Base-by-base conservation (phyloP, 2,888 invertebrate genomes). In the Oscheius sp. region DNA sequence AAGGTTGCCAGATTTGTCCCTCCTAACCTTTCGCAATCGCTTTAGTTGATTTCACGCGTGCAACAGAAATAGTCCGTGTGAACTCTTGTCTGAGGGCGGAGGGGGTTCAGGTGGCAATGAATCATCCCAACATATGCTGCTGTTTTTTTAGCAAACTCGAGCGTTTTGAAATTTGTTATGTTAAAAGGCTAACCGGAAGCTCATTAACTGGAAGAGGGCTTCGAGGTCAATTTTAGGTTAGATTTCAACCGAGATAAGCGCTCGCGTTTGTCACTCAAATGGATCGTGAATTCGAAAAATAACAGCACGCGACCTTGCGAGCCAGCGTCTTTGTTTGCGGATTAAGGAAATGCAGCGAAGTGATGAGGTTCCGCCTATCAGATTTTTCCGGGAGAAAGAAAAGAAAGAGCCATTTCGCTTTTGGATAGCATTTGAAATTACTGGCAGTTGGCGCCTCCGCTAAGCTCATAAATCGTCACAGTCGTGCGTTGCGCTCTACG, bases 381-480 rank as follows among this genome's bases (percentile, higher is more conserved):
- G 42, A n/a, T 42, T 15, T 42, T 42, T 42, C n/a, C 42, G 42
- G 42, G 17, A n/a, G 15, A 42, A 12, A 42, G 42, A 42, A 42
- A 42, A 42, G 15, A 15, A 17, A 27, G 57, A 25, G 27, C 23
- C 57, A 34, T 33, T 25, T 37, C 33, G 23, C 23, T 15, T 57
- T 57, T 23, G 37, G 8, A 61, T 39, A 29, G 61, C 27, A 61
- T 61, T 57, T 57, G 39, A 57, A 57, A 57, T 33, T 57, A 27
- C 10, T 25, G 34, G 34, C 45, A 61, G 61, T 61, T 61, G 61
- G 45, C 61, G 45, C 61, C 25, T n/a, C n/a, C 61, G 45, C 31
- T 27, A 29, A 45, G 61, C 61, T 61, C 61, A 61, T 61, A 61
- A 61, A 61, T 61, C 61, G 61, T 17, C 61, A 61, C 42, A 61